Conservation (phyloP, 2,888 invertebrate genomes). For the Ophion costatus region DNA sequence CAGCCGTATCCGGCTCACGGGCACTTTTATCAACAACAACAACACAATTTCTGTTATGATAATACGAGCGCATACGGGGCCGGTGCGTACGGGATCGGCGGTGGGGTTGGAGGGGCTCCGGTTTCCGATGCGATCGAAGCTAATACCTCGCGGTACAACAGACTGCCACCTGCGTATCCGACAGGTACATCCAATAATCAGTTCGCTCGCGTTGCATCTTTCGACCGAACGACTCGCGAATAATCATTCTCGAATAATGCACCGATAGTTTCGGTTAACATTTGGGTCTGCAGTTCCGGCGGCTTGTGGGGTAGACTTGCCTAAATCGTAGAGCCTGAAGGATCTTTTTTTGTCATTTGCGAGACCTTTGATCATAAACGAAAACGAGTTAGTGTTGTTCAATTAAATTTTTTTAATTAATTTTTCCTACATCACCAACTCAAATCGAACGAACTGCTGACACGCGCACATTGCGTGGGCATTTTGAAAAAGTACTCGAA, state of each 20-base stretch:
- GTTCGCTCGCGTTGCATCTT: not conserved
- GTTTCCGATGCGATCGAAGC: slow-evolving; percentile 78
- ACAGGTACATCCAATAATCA: slow-evolving; percentile 75
- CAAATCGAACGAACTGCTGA: too few relatives aligned
- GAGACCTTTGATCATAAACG: too few relatives aligned
- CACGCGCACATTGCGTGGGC: too few relatives aligned
- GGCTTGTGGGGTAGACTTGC: too few relatives aligned
- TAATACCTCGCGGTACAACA: slow-evolving; percentile 77
- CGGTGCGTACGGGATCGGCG: slow-evolving; percentile 66
- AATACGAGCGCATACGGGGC: slow-evolving; percentile 75
- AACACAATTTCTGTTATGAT: slow-evolving; percentile 79
- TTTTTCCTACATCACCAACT: too few relatives aligned
- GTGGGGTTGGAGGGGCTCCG: slow-evolving; percentile 69
- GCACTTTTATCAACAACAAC: slow-evolving; percentile 77
- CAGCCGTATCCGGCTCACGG: slow-evolving; percentile 79
- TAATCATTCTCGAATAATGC: not conserved
- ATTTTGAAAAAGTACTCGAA: too few relatives aligned
- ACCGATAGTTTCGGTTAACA: not conserved
- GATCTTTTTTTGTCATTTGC: too few relatives aligned
- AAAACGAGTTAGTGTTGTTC: too few relatives aligned
- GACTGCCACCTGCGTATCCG: slow-evolving; percentile 79
- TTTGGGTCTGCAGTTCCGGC: not conserved
- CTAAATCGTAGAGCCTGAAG: too few relatives aligned
- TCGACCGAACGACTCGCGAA: too few relatives aligned
- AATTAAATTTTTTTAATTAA: too few relatives aligned